Percentiles rank a stretch among this genome's conserved stretches.
These are phyloP conservation scores for Acomys russatus DNA, from an alignment of 2,797 vertebrate species.

Conservation along the genomic window DNA sequence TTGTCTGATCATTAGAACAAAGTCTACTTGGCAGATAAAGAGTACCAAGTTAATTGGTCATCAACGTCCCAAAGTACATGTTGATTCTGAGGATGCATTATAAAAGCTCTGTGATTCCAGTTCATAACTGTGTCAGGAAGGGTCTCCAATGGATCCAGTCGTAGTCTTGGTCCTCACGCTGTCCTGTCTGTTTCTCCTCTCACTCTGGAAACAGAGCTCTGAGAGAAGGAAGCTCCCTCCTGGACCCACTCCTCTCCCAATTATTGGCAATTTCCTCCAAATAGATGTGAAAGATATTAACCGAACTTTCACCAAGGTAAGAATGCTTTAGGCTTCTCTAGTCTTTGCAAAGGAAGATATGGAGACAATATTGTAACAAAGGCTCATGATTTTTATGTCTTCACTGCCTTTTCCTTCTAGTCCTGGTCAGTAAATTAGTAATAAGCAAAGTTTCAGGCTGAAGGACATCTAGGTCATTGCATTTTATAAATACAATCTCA, in stretches of 20 bases:
- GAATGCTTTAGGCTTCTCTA: neutral
- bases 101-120: neutral
- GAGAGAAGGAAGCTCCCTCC: too few species aligned
- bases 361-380: neutral
- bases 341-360: neutral
- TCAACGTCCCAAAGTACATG: constrained; percentile 46
- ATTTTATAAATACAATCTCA: too few species aligned
- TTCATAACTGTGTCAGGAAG: too few species aligned
- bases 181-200: too few species aligned
- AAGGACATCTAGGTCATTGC: neutral
- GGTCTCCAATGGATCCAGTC: too few species aligned
- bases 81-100: too few species aligned
- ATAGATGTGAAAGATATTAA: constrained; percentile 33
- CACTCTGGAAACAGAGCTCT: too few species aligned
- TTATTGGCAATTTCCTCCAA: too few species aligned
- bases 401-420: neutral
- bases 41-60: neutral
- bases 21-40: too few species aligned
- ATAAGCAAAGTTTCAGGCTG: neutral
- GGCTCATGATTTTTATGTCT: neutral
- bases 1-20: too few species aligned
- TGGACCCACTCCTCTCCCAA: too few species aligned
- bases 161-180: too few species aligned
- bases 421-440: neutral
- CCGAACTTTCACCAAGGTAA: constrained; percentile 14